phyloP scores from a whole-genome alignment of 2,113 vertebrate species.

The Chaetorhynchus papuensis region DNA sequence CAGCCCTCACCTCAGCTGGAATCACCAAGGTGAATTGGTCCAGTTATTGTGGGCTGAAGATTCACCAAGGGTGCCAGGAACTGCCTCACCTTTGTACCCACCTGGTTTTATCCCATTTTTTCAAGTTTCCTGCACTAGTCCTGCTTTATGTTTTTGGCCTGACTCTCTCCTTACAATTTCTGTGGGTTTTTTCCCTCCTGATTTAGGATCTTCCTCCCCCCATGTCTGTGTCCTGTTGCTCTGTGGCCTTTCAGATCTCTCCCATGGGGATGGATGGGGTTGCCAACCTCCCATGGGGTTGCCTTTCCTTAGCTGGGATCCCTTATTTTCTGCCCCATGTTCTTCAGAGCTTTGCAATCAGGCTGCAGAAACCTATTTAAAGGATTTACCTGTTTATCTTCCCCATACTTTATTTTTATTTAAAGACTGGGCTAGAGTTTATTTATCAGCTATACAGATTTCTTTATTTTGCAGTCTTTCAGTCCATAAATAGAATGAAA shows the following conservation, averaged over 20 bases:
- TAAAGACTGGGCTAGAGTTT: background rate
- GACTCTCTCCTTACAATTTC: background rate
- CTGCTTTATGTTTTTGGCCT: accelerated
- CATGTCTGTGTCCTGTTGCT: accelerated
- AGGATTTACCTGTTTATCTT: background rate
- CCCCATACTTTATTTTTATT: background rate
- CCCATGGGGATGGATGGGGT: background rate
- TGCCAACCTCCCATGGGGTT: too few species aligned
- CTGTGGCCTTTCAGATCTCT: background rate
- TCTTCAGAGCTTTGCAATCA: background rate
- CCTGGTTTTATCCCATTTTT: background rate
- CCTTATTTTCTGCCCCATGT: background rate
- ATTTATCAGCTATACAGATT: background rate
- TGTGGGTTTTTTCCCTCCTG: accelerated
- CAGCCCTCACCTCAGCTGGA: too few species aligned
- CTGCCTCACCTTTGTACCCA: background rate
- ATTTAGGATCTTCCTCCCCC: background rate
- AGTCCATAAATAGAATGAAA: background rate
- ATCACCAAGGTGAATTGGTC: too few species aligned
- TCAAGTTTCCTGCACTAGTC: background rate
- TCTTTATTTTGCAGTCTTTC: background rate
- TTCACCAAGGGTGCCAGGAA: background rate
- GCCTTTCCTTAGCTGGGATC: too few species aligned
- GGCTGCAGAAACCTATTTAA: background rate
- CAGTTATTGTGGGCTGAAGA: accelerated